Evolutionary conservation across 2,888 invertebrate species (phyloP).

Genomic region (Stenodema calcarata): DNA sequence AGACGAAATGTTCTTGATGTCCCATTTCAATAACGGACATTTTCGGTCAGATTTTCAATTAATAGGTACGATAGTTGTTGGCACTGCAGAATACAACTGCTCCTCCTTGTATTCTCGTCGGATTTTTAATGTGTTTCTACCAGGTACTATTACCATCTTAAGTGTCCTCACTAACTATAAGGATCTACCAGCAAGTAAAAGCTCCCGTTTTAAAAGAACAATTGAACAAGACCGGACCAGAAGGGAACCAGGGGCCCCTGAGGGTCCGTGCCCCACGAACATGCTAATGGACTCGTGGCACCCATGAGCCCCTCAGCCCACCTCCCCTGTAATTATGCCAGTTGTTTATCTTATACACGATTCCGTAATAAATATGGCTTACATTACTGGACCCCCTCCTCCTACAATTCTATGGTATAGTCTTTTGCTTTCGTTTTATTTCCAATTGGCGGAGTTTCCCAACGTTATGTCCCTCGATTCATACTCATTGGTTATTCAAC

Average conservation of each 20-base stretch:
- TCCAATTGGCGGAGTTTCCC: neutral
- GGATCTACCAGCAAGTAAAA: neutral
- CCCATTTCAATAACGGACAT: no score
- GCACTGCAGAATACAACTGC: neutral
- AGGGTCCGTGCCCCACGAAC: slow-evolving; percentile 44
- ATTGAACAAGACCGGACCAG: slow-evolving; percentile 23
- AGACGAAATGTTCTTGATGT: no score
- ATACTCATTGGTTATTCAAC: no score
- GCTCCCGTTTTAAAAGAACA: slow-evolving; percentile 25
- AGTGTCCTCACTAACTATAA: neutral
- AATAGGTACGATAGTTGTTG: no score
- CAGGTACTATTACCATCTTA: neutral
- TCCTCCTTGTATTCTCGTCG: neutral
- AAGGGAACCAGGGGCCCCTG: neutral
- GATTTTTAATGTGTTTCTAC: neutral
- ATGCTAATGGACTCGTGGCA: slow-evolving; percentile 47
- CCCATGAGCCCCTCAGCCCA: neutral
- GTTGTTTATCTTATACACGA: slow-evolving; percentile 48
- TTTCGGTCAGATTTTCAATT: no score
- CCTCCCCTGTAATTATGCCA: slow-evolving; percentile 42
- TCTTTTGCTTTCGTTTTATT: neutral
- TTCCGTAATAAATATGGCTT: slow-evolving; percentile 41
- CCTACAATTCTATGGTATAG: neutral
- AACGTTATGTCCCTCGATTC: no score
- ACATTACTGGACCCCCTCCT: slow-evolving; percentile 1